phyloP scores from a whole-genome alignment of 2,888 invertebrate genomes.

The Campoplex capitator region DNA sequence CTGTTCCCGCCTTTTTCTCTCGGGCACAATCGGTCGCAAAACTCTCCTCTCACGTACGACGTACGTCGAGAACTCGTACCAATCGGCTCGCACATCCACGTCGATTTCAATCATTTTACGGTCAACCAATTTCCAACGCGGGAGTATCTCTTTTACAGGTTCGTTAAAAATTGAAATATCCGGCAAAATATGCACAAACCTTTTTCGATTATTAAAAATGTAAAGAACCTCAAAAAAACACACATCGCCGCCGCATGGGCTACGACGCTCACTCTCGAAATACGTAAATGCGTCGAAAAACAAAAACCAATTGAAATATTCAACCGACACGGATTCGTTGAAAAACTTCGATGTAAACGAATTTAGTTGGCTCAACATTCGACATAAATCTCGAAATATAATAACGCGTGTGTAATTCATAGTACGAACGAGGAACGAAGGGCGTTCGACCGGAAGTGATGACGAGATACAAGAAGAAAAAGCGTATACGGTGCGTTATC shows the following conservation, averaged over 20 bases:
- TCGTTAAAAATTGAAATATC: neutral
- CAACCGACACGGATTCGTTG: neutral
- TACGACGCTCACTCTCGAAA: too few species aligned
- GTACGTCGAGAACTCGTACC: neutral
- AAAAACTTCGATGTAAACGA: neutral
- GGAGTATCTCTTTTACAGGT: neutral
- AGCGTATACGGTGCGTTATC: constrained; percentile 33
- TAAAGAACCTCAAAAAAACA: neutral
- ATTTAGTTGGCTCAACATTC: neutral
- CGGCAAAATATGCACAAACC: neutral
- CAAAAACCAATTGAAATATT: neutral
- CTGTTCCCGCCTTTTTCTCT: neutral
- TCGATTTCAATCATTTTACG: constrained; percentile 3
- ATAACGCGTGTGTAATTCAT: neutral
- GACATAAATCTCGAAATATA: neutral
- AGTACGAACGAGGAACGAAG: neutral
- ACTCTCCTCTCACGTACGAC: neutral
- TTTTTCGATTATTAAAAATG: neutral
- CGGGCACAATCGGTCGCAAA: neutral
- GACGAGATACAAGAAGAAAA: constrained; percentile 27
- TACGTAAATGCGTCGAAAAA: neutral
- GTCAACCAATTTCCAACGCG: neutral
- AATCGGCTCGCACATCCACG: neutral
- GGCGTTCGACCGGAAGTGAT: constrained; percentile 34
- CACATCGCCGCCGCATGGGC: too few species aligned